phyloP scores from a whole-genome alignment of 2,113 vertebrate genomes.

The Mustela nigripes region DNA sequence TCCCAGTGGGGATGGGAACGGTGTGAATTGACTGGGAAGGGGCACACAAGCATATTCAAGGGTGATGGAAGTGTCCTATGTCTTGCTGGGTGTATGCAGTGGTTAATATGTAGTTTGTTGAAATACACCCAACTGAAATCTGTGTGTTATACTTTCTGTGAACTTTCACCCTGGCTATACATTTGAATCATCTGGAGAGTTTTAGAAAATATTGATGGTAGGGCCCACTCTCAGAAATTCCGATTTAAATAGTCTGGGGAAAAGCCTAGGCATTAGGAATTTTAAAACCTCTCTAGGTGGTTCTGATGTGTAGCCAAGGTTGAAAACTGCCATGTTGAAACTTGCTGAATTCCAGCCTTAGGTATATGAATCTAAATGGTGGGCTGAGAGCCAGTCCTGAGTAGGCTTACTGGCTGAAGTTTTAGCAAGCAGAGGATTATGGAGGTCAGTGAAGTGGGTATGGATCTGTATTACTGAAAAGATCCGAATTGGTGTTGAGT shows the following conservation, averaged over 20 bases:
- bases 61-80: not conserved
- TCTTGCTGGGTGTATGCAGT: not conserved
- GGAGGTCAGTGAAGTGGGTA: not conserved
- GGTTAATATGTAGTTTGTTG: not conserved
- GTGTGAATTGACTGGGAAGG: not conserved
- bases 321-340: not conserved
- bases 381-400: not conserved
- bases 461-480: not conserved
- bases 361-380: not conserved
- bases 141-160: not conserved
- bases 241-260: not conserved
- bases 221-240: not conserved
- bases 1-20: not conserved
- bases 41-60: not conserved
- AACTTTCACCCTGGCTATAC: not conserved
- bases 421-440: not conserved
- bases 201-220: not conserved
- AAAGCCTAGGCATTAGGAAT: not conserved
- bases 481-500: not conserved
- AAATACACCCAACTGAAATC: not conserved
- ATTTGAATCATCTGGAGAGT: not conserved
- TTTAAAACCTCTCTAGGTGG: not conserved
- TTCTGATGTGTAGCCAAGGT: not conserved
- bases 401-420: not conserved
- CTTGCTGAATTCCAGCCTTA: not conserved